phyloP scores from a whole-genome alignment of 2,797 vertebrate species.

The Girardinus metallicus region DNA sequence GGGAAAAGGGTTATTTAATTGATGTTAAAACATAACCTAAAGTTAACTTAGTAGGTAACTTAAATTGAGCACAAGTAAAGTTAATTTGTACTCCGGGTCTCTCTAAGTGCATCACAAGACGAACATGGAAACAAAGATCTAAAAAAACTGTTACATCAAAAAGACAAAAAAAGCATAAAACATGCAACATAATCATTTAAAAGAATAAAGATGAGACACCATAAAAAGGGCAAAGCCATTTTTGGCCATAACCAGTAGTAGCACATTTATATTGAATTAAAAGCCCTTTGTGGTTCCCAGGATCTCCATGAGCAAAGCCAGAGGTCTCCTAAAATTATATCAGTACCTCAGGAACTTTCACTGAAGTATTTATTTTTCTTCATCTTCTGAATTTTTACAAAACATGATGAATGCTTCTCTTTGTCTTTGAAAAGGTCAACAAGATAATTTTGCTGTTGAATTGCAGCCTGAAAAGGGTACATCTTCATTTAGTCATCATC shows the following conservation, averaged over 20 bases:
- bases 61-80: not conserved
- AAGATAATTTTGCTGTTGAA: not conserved
- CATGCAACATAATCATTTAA: not conserved
- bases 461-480: not conserved
- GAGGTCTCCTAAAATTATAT: not conserved
- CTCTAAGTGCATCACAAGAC: not conserved
- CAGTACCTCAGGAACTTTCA: not conserved
- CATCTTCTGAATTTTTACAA: not conserved
- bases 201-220: not conserved
- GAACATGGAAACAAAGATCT: not conserved
- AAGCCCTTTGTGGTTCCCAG: not conserved
- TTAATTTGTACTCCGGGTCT: not conserved
- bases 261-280: not conserved
- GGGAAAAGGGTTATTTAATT: not conserved
- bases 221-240: not conserved
- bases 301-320: not conserved
- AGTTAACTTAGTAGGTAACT: not conserved
- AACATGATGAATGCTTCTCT: not conserved
- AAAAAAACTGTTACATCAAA: not conserved
- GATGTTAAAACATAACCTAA: not conserved
- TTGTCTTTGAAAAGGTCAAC: not conserved
- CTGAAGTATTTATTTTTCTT: not conserved
- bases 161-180: not conserved
- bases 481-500: not conserved
- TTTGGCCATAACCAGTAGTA: not conserved